phyloP scores from a whole-genome alignment of 1,140 invertebrate genomes.

The Cydia strobilella region DNA sequence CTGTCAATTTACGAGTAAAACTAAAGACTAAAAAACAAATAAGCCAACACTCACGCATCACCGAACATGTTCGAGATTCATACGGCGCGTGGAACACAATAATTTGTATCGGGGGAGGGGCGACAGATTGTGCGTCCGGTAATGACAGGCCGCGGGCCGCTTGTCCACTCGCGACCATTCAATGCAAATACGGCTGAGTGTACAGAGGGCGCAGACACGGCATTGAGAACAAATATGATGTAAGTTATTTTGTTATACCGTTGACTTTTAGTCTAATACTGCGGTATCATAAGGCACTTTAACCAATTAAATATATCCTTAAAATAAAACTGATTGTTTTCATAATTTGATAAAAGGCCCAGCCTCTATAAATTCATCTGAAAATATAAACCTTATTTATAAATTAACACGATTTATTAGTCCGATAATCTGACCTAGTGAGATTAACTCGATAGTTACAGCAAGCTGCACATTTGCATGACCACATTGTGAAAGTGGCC shows the following conservation, averaged over 20 bases:
- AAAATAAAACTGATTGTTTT: no score
- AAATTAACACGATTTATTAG: no score
- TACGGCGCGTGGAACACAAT: slow-evolving; percentile 28
- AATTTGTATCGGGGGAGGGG: slow-evolving; percentile 28
- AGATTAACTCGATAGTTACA: no score
- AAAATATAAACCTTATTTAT: no score
- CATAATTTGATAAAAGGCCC: no score
- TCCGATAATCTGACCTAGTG: no score
- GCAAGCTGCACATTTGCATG: no score
- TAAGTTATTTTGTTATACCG: background rate
- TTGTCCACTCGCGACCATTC: slow-evolving; percentile 27
- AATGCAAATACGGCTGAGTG: slow-evolving; percentile 6
- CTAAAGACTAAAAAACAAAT: background rate
- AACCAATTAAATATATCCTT: no score
- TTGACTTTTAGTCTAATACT: background rate
- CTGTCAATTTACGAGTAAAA: background rate
- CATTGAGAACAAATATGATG: background rate
- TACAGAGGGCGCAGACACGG: background rate
- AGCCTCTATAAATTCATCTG: no score
- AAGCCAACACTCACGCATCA: slow-evolving; percentile 6
- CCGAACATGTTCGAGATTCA: slow-evolving; percentile 16
- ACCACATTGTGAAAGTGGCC: no score
- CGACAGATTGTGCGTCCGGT: slow-evolving; percentile 19
- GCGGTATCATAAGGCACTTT: no score
- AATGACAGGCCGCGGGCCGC: slow-evolving; percentile 32